phyloP scores from a whole-genome alignment of 1,140 invertebrate genomes.

The Phymastichus coffea region DNA sequence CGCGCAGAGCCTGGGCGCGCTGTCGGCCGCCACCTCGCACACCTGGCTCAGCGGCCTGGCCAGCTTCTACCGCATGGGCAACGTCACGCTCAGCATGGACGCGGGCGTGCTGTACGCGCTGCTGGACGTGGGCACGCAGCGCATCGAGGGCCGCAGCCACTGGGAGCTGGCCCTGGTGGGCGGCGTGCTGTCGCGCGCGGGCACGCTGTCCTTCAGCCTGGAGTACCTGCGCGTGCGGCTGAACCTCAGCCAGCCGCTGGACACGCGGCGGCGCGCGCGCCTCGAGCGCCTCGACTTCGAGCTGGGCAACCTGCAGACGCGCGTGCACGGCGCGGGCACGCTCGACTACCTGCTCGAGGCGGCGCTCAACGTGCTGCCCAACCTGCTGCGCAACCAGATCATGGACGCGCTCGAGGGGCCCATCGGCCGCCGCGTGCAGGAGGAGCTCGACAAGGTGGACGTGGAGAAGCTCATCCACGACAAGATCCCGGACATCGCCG shows the following conservation, averaged over 20 bases:
- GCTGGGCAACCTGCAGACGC: conserved; percentile 78
- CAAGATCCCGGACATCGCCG: conserved; percentile 65
- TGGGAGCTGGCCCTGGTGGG: conserved; percentile 73
- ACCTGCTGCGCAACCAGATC: conserved; percentile 78
- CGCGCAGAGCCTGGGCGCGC: conserved; percentile 67
- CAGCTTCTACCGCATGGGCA: conserved; percentile 77
- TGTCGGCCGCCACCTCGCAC: conserved; percentile 66
- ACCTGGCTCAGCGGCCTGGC: conserved; percentile 78
- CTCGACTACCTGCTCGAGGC: conserved; percentile 79
- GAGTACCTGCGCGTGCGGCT: conserved; percentile 72
- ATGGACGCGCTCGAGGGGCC: conserved; percentile 79
- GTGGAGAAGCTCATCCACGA: conserved; percentile 71
- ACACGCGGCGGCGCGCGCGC: conserved; percentile 69
- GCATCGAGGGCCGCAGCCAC: conserved; percentile 70
- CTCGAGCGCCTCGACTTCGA: conserved; percentile 75
- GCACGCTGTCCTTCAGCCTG: conserved; percentile 71
- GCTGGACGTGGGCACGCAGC: conserved; percentile 76
- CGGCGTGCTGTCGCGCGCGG: conserved; percentile 68
- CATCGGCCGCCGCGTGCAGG: conserved; percentile 66
- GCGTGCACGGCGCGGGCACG: conserved; percentile 72
- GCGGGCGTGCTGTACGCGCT: conserved; percentile 68
- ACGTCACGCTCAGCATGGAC: conserved; percentile 70
- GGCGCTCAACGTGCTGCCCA: conserved; percentile 75
- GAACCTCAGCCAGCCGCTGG: conserved; percentile 71
- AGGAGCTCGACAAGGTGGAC: conserved; percentile 70